These are phyloP conservation scores for Pectinophora gossypiella DNA, from an alignment of 1,140 invertebrate species.

Conservation along the genomic window DNA sequence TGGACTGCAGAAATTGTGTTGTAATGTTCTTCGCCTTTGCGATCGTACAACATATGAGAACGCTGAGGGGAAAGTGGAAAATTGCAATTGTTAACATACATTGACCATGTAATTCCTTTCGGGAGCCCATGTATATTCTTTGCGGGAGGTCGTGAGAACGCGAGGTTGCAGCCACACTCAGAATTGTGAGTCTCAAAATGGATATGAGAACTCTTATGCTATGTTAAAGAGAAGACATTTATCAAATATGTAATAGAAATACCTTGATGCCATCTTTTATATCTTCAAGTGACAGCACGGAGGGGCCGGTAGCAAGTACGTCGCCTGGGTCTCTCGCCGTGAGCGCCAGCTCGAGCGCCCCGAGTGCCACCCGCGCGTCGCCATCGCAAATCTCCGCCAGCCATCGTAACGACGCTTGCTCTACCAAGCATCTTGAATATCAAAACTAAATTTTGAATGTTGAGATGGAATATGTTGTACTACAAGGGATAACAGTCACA, in stretches of 20 bases:
- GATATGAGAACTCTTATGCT: no score
- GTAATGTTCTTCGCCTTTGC: constrained; percentile 89
- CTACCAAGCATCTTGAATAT: constrained; percentile 63
- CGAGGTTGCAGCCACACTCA: no score
- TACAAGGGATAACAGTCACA: no score
- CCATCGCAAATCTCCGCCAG: constrained; percentile 87
- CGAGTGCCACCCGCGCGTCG: constrained; percentile 87
- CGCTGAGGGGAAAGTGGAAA: constrained; percentile 25
- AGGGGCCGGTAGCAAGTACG: constrained; percentile 33
- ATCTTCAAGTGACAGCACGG: constrained; percentile 77
- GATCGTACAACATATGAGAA: constrained; percentile 82
- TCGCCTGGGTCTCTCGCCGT: constrained; percentile 64
- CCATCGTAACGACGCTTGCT: constrained; percentile 80
- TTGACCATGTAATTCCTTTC: no score
- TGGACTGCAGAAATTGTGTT: constrained; percentile 89
- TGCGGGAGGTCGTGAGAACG: no score
- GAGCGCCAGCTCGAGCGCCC: constrained; percentile 84
- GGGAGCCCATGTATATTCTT: no score
- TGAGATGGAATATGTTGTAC: no score
- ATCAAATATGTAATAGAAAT: no score
- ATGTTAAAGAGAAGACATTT: no score
- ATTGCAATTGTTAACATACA: background rate
- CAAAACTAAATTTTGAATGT: no score
- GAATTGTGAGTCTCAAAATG: no score
- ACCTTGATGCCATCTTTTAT: constrained; percentile 81